Base-by-base conservation (phyloP, 2,888 invertebrate species). In the Hedychridium roseum region DNA sequence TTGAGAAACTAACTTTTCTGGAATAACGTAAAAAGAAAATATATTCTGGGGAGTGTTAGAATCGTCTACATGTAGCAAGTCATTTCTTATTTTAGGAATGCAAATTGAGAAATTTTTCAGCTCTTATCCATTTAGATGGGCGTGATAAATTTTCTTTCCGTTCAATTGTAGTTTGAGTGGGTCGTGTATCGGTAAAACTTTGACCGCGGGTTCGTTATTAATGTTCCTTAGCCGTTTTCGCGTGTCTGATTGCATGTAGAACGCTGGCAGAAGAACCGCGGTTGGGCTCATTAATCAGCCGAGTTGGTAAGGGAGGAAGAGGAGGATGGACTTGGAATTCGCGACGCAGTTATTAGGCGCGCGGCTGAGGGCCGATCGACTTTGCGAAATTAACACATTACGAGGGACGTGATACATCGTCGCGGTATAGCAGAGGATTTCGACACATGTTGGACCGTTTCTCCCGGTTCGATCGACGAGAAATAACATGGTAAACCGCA, bases 201-300 rank as follows among this genome's bases (percentile, higher is more conserved):
- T 58, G 52, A n/a, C n/a, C n/a, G 45, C 58, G 51, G 54, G 58
- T n/a, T 55, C 54, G 54, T 59, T 59, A 59, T 59, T 59, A 59
- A 59, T 59, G 59, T 59, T 59, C 39, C 54, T 48, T 43, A 50
- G 37, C 51, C 54, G 59, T 57, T 58, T 59, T 54, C 58, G 42
- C 51, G 54, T 59, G 57, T 59, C 58, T 58, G 59, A 59, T 59
- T 58, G 54, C 51, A n/a, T n/a, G n/a, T n/a, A n/a, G n/a, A 43
- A 35, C 52, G 54, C 48, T 43, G 44, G 55, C 57, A 55, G 52
- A 55, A 58, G 28, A 38, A 31, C 31, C 51, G 43, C 43, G 54
- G 50, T 54, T 4, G n/a, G 49, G 59, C 48, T 59, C 59, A 59
- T 59, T 59, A 59, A 59, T 59, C 59, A 59, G 51, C 42, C 32